A percentile compares a stretch with the other conserved stretches of the same genome.
Evolutionary conservation across 2,797 vertebrate species (phyloP).

Genomic region (Salmo trutta): DNA sequence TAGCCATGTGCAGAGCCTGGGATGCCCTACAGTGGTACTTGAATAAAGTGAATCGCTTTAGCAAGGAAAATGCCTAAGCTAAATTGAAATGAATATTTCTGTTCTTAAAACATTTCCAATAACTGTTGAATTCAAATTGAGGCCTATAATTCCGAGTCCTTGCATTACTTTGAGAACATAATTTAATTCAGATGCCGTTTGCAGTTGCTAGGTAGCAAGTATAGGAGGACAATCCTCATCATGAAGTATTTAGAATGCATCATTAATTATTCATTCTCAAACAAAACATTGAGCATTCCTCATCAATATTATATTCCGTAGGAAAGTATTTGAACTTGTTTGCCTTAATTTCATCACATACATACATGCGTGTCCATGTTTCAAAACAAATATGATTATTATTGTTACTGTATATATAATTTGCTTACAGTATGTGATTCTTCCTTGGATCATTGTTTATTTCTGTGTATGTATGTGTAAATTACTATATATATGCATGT

Average conservation of each 20-base stretch:
- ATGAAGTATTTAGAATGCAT: constrained; percentile 74
- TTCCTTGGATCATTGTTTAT: neutral
- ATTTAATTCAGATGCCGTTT: constrained; percentile 63
- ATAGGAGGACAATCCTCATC: constrained; percentile 71
- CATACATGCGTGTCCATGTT: neutral
- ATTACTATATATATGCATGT: neutral
- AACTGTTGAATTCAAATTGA: constrained; percentile 54
- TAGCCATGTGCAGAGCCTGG: neutral
- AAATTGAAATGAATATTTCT: neutral
- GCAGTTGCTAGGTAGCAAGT: constrained; percentile 82
- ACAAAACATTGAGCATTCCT: constrained; percentile 35
- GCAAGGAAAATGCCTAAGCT: constrained; percentile 31
- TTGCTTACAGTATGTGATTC: neutral
- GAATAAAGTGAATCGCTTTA: neutral
- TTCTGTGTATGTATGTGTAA: constrained; percentile 7
- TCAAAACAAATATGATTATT: neutral
- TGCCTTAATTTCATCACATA: constrained; percentile 11
- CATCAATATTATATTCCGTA: constrained; percentile 23
- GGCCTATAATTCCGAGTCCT: constrained; percentile 55
- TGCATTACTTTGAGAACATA: constrained; percentile 49
- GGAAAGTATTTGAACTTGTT: constrained; percentile 10
- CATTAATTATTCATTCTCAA: constrained; percentile 71
- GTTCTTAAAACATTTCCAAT: constrained; percentile 8
- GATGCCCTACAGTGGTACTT: neutral
- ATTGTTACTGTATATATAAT: neutral